Conservation (phyloP, 2,888 invertebrate genomes). For the Rhopalosiphum nymphaeae region DNA sequence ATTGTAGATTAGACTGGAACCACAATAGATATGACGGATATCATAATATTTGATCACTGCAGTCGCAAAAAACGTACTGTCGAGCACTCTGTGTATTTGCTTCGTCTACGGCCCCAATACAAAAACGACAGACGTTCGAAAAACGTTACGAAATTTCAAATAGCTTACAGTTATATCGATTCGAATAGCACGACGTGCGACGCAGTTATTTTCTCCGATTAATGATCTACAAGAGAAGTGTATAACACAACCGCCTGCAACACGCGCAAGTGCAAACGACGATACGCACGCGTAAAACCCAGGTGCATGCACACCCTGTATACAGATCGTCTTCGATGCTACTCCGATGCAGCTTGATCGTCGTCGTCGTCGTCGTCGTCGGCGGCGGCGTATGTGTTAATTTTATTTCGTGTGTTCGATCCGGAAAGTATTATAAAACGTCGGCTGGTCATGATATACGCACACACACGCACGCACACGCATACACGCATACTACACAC, state of each 20-base stretch:
- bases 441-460: slow-evolving; percentile 19
- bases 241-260: not conserved
- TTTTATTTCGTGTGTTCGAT: slow-evolving; percentile 55
- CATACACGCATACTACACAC: not conserved
- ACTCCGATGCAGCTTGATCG: not conserved
- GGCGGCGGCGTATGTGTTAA: slow-evolving; percentile 40
- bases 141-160: not conserved
- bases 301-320: not conserved
- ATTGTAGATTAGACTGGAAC: not conserved
- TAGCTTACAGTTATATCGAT: not conserved
- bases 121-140: not conserved
- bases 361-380: not conserved
- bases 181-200: not conserved
- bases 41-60: not conserved
- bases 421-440: slow-evolving; percentile 52
- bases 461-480: not conserved
- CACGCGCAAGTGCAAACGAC: not conserved
- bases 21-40: not conserved
- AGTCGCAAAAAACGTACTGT: not conserved
- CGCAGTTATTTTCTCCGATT: not conserved
- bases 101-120: not conserved
- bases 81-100: not conserved
- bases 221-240: not conserved
- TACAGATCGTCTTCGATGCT: not conserved
- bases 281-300: not conserved